Evolutionary conservation across 2,888 invertebrate genomes (phyloP).

Genomic region (Nesidiocoris tenuis): DNA sequence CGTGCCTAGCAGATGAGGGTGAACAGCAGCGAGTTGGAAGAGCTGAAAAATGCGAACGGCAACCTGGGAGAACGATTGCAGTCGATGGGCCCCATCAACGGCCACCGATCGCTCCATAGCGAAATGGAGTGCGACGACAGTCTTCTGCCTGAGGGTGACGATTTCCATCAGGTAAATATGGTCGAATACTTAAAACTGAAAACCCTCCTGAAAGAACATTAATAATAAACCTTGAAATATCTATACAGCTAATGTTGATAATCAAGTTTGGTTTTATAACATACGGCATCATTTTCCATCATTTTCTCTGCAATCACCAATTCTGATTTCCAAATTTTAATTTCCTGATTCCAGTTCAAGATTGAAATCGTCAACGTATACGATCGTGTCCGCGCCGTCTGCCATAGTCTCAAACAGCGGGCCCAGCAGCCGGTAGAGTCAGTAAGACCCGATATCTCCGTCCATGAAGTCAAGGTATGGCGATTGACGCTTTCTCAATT

Average conservation of each 20-base stretch:
- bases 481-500: neutral
- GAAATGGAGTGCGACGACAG: conserved; percentile 78
- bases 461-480: conserved; percentile 52
- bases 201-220: too few relatives aligned
- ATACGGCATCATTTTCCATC: too few relatives aligned
- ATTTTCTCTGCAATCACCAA: too few relatives aligned
- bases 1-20: conserved; percentile 50
- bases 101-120: conserved; percentile 75
- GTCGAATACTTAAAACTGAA: too few relatives aligned
- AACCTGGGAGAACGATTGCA: conserved; percentile 71
- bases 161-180: conserved; percentile 50
- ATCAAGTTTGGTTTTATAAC: neutral
- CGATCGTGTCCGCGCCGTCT: conserved; percentile 70
- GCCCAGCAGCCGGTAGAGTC: conserved; percentile 61
- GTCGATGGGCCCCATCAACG: conserved; percentile 56
- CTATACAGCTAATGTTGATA: too few relatives aligned
- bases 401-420: conserved; percentile 65
- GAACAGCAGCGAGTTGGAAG: conserved; percentile 64
- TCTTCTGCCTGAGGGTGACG: conserved; percentile 50
- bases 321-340: too few relatives aligned
- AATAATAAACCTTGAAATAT: too few relatives aligned
- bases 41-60: conserved; percentile 70
- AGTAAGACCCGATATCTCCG: conserved; percentile 54
- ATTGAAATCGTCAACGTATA: conserved; percentile 58
- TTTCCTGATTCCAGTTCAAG: conserved; percentile 51